phyloP scores from a whole-genome alignment of 2,888 invertebrate genomes.

The Pseudeuparius sepicola region DNA sequence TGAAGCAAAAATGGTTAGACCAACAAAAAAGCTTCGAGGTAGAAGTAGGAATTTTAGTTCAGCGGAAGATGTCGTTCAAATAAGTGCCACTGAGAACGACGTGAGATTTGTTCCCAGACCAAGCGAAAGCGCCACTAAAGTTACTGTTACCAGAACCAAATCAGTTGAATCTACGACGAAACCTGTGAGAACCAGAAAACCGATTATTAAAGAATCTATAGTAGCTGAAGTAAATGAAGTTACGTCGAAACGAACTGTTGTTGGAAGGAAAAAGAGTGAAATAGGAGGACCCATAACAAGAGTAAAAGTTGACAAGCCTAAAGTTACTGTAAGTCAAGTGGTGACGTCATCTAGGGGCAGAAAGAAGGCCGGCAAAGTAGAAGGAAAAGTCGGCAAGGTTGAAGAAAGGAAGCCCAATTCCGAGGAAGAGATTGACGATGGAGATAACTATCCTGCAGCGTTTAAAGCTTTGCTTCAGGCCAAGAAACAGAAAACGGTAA shows the following conservation, averaged over 20 bases:
- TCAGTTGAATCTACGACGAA: conserved; percentile 27
- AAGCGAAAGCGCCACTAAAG: conserved; percentile 17
- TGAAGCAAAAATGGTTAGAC: conserved; percentile 31
- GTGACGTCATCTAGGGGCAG: conserved; percentile 23
- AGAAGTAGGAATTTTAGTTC: conserved; percentile 12
- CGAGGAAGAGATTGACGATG: conserved; percentile 48
- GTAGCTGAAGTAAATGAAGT: conserved; percentile 34
- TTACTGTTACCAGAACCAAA: conserved; percentile 20
- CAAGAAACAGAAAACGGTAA: conserved; percentile 39
- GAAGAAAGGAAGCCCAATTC: conserved; percentile 28
- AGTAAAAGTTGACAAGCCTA: conserved; percentile 17
- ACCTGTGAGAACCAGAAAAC: conserved; percentile 15
- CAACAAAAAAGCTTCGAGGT: conserved; percentile 16
- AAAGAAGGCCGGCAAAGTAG: conserved; percentile 29
- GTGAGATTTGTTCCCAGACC: conserved; percentile 26
- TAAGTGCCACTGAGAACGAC: conserved; percentile 29
- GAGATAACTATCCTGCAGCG: conserved; percentile 54
- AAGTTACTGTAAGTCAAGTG: conserved; percentile 19
- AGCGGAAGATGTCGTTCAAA: conserved; percentile 24
- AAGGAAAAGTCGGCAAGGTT: conserved; percentile 19
- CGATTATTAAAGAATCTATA: conserved; percentile 31
- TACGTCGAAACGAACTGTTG: conserved; percentile 32
- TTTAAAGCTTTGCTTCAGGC: conserved; percentile 56
- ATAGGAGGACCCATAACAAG: background rate
- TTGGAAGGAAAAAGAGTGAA: conserved; percentile 22